Evolutionary conservation across 2,113 vertebrate species (phyloP), one percentile per base, ranked within the genome.

Genomic region (Lontra canadensis): DNA sequence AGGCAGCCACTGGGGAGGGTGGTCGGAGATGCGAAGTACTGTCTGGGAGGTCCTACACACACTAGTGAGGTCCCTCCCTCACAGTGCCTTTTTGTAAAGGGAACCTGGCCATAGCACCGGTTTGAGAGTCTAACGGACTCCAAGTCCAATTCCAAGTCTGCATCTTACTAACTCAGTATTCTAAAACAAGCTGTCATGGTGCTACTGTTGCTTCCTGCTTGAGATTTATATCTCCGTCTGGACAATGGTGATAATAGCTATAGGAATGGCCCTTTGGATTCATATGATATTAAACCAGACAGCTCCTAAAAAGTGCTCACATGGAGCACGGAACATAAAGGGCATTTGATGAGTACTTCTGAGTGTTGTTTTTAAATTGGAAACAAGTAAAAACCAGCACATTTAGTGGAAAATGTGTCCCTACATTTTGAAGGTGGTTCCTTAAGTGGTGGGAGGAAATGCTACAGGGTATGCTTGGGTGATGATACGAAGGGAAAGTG

Each of bases 311-410:
- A 76, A 36, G 21, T 5, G 6, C 11, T 74, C 55, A 7, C 0
- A 0, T 7, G 47, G 13, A 55, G 10, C 31, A 42, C 1, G 1
- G 55, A 31, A 57, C 11, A 25, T 4, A 52, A n/a, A 6, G 23
- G 3, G 3, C 6, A 39, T 29, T 21, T 18, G 5, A 9, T 29
- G 23, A 7, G 18, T 13, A 21, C 52, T 88, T 65, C 17, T 42
- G 67, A 57, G 11, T 71, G 49, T 7, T 18, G 44, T 39, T 73
- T 59, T 18, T 7, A 61, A 23, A 23, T 7, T 89, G 23, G 57
- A 82, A 96, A 69, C 10, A 42, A 34, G 82, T 1, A 18, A 65
- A 73, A 94, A 9, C 36, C 17, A 47, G 31, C 25, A 67, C 26
- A 39, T 15, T 59, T 57, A 39, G 44, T 47, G 7, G n/a, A 21